Evolutionary conservation across 2,888 invertebrate species (phyloP).

Genomic region (Sinotaia quadrata): DNA sequence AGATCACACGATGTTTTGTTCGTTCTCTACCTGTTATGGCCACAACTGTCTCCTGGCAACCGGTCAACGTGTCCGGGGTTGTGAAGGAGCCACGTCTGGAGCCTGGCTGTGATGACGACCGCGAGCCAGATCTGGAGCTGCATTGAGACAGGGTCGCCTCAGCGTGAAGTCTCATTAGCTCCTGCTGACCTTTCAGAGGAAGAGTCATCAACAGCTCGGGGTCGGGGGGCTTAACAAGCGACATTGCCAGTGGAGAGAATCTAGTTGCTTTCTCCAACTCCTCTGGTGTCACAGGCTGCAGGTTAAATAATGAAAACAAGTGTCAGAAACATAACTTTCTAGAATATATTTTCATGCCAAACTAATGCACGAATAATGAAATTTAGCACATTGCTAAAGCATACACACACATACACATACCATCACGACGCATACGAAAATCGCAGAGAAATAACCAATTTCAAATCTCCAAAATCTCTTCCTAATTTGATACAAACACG

Average conservation of each 20-base stretch:
- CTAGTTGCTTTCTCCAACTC: constrained; percentile 78
- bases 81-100: constrained; percentile 50
- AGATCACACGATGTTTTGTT: too few species aligned
- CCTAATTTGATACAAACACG: too few species aligned
- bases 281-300: constrained; percentile 81
- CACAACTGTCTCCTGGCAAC: not conserved
- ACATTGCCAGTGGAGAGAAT: constrained; percentile 76
- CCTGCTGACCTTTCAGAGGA: constrained; percentile 68
- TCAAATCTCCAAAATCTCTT: too few species aligned
- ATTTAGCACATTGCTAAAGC: too few species aligned
- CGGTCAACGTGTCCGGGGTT: constrained; percentile 24
- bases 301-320: not conserved
- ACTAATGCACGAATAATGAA: too few species aligned
- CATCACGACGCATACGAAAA: too few species aligned
- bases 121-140: constrained; percentile 45
- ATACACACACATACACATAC: too few species aligned
- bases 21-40: too few species aligned
- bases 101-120: constrained; percentile 43
- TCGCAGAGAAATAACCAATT: too few species aligned
- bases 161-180: constrained; percentile 75
- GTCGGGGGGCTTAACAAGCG: constrained; percentile 72
- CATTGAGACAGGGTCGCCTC: constrained; percentile 74
- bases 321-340: too few species aligned
- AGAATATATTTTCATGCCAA: too few species aligned
- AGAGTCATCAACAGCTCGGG: constrained; percentile 65